Conservation (phyloP, 2,113 vertebrate genomes). For the Peromyscus polionotus region DNA sequence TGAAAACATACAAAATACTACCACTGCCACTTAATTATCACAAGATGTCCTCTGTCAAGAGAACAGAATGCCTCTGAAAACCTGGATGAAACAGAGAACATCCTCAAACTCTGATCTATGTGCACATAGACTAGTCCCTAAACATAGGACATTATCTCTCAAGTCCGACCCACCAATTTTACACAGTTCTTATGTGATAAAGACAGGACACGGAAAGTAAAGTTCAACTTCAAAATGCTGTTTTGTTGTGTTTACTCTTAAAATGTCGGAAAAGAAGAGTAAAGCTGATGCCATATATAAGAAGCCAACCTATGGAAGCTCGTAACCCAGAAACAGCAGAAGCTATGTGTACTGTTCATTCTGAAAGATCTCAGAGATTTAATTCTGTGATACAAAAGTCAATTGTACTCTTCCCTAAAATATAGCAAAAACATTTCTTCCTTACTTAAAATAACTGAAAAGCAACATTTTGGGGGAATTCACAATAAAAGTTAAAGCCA, state of each 20-base stretch:
- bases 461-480: neutral
- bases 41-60: neutral
- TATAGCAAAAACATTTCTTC: neutral
- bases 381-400: neutral
- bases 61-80: neutral
- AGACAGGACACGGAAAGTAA: neutral
- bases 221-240: neutral
- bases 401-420: neutral
- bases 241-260: neutral
- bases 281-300: neutral
- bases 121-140: neutral
- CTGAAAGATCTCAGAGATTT: neutral
- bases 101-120: neutral
- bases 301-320: neutral
- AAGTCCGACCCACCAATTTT: neutral
- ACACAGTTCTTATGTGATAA: neutral
- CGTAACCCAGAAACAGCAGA: neutral
- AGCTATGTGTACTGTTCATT: neutral
- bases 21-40: too few species aligned
- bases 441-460: neutral
- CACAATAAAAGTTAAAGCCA: neutral
- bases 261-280: neutral
- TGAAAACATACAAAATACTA: neutral
- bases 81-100: too few species aligned
- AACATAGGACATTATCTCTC: neutral